Conservation (phyloP, 2,888 invertebrate species). For the Agrotis ipsilon region DNA sequence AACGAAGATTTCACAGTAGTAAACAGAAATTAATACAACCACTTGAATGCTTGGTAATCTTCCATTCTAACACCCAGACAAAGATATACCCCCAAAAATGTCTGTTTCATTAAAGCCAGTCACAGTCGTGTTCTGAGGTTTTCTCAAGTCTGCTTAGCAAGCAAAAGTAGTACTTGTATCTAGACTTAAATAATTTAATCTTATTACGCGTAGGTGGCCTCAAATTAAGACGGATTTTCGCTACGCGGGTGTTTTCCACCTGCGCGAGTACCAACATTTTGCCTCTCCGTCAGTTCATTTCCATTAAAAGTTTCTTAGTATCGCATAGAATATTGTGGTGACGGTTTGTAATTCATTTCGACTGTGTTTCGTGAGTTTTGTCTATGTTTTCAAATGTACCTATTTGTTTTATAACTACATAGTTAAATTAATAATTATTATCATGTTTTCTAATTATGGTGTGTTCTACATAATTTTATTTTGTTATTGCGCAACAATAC, state of each 20-base stretch:
- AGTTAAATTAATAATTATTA: no score
- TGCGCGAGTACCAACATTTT: slow-evolving; percentile 49
- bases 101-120: slow-evolving; percentile 27
- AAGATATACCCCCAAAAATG: slow-evolving; percentile 20
- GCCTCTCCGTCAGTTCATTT: slow-evolving; percentile 73
- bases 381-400: neutral
- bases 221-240: slow-evolving; percentile 57
- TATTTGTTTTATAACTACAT: no score
- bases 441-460: no score
- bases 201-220: slow-evolving; percentile 49
- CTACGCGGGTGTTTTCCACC: slow-evolving; percentile 69
- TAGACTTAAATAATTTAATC: slow-evolving; percentile 59
- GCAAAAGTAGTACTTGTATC: slow-evolving; percentile 33
- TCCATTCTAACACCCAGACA: neutral
- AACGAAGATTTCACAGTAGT: neutral
- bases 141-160: slow-evolving; percentile 49
- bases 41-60: slow-evolving; percentile 1
- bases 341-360: slow-evolving; percentile 62
- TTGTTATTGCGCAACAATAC: no score
- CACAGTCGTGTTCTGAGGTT: slow-evolving; percentile 29
- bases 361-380: slow-evolving; percentile 44
- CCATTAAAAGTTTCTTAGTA: slow-evolving; percentile 81
- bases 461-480: neutral
- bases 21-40: neutral
- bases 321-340: slow-evolving; percentile 52